Evolutionary conservation across 92 coral and sea anemone species (phyloP), one percentile per base, ranked within the genome.

Genomic region (Heliopora coerulea): DNA sequence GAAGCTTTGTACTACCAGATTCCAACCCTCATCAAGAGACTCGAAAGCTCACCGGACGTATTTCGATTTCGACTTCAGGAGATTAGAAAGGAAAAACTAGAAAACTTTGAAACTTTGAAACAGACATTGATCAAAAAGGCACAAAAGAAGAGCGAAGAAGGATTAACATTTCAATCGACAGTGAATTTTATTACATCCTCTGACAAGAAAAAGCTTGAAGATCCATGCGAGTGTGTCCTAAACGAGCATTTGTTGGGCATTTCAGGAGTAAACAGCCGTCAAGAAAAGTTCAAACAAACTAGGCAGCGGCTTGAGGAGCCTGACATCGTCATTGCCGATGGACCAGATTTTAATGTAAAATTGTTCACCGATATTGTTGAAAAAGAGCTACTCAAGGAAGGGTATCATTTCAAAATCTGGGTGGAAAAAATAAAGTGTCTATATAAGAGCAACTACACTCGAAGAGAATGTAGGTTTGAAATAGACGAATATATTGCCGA

Each of bases 1-100:
- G 97, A 91, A 49, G 97, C 97, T 4, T 80, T 79, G 63, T 91
- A 91, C 61, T 91, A 88, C 69, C 68, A 84, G 59, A 74, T 89
- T 33, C 87, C 85, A 33, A 70, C 85, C 40, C 91, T 91, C 48
- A 79, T 89, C 19, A 76, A 61, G 17, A 85, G 57, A 50, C 82
- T 91, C 56, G 96, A 89, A 68, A 65, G 79, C 46, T 85, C 84
- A 57, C 83, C 97, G 15, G 86, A 87, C 35, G 91, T 93, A 20
- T 93, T 90, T 56, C 89, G 96, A 0, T 75, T 81, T 11, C 88
- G 88, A 62, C 88, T 93, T 54, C 86, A 83, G 72, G 83, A 87
- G 32, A 91, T 91, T 1, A 88, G 72, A 35, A 90, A 87, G 75
- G 62, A 83, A 46, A 87, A 81, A 59, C 86, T 93, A 17, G 80